Conservation (phyloP, 2,888 invertebrate genomes). For the Listrodromus nycthemerus region DNA sequence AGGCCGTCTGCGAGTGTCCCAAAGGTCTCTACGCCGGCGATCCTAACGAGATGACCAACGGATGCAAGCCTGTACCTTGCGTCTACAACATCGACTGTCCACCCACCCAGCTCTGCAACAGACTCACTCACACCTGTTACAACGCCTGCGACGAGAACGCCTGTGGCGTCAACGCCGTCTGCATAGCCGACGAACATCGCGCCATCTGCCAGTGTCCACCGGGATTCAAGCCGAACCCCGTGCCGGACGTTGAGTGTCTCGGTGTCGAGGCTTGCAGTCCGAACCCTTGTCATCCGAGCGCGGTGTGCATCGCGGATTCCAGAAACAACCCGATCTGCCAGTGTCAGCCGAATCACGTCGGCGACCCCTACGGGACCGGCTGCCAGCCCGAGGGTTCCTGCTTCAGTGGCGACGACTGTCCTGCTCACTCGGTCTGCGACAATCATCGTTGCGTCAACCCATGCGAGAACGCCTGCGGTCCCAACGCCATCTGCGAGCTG, state of each 20-base stretch:
- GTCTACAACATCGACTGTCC: slow-evolving; percentile 95
- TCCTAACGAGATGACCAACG: slow-evolving; percentile 90
- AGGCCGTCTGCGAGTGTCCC: slow-evolving; percentile 95
- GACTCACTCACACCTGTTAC: slow-evolving; percentile 92
- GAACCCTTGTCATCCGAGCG: slow-evolving; percentile 93
- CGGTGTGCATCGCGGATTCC: slow-evolving; percentile 90
- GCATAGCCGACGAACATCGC: slow-evolving; percentile 93
- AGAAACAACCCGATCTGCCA: slow-evolving; percentile 90
- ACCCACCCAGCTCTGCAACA: slow-evolving; percentile 91
- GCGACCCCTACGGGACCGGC: slow-evolving; percentile 90
- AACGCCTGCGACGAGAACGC: slow-evolving; percentile 93
- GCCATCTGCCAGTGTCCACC: slow-evolving; percentile 94
- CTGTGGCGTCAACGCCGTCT: slow-evolving; percentile 95
- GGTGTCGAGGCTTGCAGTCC: slow-evolving; percentile 90
- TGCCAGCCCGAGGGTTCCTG: slow-evolving; percentile 93
- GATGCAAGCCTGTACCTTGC: slow-evolving; percentile 93
- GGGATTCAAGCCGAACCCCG: slow-evolving; percentile 92
- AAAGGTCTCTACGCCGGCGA: slow-evolving; percentile 94
- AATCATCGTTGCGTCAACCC: slow-evolving; percentile 91
- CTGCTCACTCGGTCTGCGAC: slow-evolving; percentile 90
- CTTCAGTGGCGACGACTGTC: slow-evolving; percentile 91
- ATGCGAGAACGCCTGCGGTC: slow-evolving; percentile 92
- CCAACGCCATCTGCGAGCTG: slow-evolving; percentile 93
- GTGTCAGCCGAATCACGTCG: slow-evolving; percentile 91
- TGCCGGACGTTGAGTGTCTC: slow-evolving; percentile 93